A percentile compares a stretch with the other conserved stretches of the same genome.
These are phyloP conservation scores for Rhagonycha lutea DNA, from an alignment of 2,888 invertebrate species.

Conservation along the genomic window DNA sequence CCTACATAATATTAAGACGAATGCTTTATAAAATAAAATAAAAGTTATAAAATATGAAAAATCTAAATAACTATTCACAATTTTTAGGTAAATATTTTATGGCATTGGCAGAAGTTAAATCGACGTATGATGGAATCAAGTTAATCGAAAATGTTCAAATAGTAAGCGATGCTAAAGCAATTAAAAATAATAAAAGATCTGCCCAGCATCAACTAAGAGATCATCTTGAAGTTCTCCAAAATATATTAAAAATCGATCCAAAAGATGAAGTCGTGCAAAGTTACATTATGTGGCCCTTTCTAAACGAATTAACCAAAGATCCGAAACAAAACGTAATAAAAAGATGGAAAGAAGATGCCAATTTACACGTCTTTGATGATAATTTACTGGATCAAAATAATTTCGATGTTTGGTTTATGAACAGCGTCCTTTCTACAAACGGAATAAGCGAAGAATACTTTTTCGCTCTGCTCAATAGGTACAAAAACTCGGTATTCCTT, in stretches of 20 bases:
- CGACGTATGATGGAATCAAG: slow-evolving; percentile 44
- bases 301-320: slow-evolving; percentile 44
- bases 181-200: slow-evolving; percentile 51
- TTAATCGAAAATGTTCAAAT: slow-evolving; percentile 38
- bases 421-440: slow-evolving; percentile 36
- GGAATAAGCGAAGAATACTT: slow-evolving; percentile 37
- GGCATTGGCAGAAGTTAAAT: slow-evolving; percentile 48
- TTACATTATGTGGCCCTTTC: slow-evolving; percentile 51
- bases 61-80: not conserved
- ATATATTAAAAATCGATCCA: slow-evolving; percentile 30
- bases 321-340: slow-evolving; percentile 43
- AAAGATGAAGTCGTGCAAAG: slow-evolving; percentile 38
- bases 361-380: slow-evolving; percentile 48
- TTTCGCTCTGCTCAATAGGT: slow-evolving; percentile 45
- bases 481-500: not conserved
- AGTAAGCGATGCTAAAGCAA: slow-evolving; percentile 47
- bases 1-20: too few species aligned
- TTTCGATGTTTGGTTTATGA: slow-evolving; percentile 46
- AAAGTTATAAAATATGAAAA: not conserved
- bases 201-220: slow-evolving; percentile 51
- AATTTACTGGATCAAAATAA: slow-evolving; percentile 37
- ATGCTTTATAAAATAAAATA: not conserved
- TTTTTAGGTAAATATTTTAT: slow-evolving; percentile 40
- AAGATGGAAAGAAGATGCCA: slow-evolving; percentile 48
- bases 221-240: slow-evolving; percentile 47